Percentiles rank a stretch among this genome's conserved stretches.
Conservation (phyloP, 2,888 invertebrate species). For the Holacanthella duospinosa region DNA sequence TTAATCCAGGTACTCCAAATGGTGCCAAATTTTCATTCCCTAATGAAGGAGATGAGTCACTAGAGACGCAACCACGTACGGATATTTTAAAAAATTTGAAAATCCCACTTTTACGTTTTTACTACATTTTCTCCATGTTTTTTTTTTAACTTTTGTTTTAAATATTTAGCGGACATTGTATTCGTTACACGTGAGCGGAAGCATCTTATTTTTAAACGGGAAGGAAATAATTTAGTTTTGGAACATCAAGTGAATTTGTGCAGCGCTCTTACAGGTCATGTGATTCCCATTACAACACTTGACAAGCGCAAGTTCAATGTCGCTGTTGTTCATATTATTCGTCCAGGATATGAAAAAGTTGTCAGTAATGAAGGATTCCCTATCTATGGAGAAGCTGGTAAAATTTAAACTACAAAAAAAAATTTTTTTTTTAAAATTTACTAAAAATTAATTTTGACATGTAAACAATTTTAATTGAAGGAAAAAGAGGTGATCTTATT, state of each 20-base stretch:
- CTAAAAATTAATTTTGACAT: neutral
- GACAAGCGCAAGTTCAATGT: slow-evolving; percentile 58
- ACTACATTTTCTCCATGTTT: slow-evolving; percentile 5
- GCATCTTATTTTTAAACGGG: slow-evolving; percentile 51
- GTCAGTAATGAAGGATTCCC: slow-evolving; percentile 65
- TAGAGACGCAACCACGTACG: slow-evolving; percentile 56
- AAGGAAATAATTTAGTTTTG: slow-evolving; percentile 58
- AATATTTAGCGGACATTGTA: slow-evolving; percentile 38
- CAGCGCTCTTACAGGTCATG: slow-evolving; percentile 61
- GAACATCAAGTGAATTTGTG: slow-evolving; percentile 52
- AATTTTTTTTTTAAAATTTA: neutral
- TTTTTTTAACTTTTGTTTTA: neutral
- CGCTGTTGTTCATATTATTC: slow-evolving; percentile 43
- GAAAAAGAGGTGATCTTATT: slow-evolving; percentile 54
- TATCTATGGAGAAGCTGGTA: slow-evolving; percentile 50
- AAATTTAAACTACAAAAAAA: too few species aligned
- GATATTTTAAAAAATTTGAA: neutral
- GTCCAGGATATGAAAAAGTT: slow-evolving; percentile 57
- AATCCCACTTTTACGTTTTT: slow-evolving; percentile 34
- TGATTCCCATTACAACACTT: slow-evolving; percentile 55
- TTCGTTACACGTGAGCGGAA: slow-evolving; percentile 38
- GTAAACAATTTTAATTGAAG: neutral
- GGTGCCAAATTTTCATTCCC: slow-evolving; percentile 63
- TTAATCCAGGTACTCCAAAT: slow-evolving; percentile 61
- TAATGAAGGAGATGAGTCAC: slow-evolving; percentile 69